phyloP scores from a whole-genome alignment of 64 coral and sea anemone species.

The Stichodactyla mertensii region DNA sequence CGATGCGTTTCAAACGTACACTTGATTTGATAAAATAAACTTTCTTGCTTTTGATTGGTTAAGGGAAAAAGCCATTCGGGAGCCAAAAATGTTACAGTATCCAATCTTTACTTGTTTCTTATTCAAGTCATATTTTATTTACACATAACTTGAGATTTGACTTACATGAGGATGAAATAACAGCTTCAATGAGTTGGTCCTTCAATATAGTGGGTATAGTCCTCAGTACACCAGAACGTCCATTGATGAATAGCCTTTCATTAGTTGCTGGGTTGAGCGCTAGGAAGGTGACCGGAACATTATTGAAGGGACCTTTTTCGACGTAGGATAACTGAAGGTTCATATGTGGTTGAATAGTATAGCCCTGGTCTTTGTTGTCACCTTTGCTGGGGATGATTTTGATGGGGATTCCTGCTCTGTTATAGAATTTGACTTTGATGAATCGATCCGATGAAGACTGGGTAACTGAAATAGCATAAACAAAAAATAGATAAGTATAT shows the following conservation, averaged over 20 bases:
- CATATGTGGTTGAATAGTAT: conserved; percentile 91
- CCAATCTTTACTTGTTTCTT: too few relatives aligned
- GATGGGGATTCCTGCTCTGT: conserved; percentile 72
- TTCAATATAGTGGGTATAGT: conserved; percentile 70
- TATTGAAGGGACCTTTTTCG: conserved; percentile 86
- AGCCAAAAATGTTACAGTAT: too few relatives aligned
- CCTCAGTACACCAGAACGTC: conserved; percentile 42
- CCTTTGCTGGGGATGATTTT: conserved; percentile 94
- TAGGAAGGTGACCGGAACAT: conserved; percentile 82
- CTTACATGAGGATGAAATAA: conserved; percentile 61
- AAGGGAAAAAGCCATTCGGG: too few relatives aligned
- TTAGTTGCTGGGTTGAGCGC: conserved; percentile 62
- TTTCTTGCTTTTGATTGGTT: too few relatives aligned
- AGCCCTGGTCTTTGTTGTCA: conserved; percentile 79
- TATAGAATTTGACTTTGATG: conserved; percentile 93
- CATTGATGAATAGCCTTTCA: conserved; percentile 78
- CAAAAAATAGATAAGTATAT: neutral
- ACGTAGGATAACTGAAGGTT: conserved; percentile 82
- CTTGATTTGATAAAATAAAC: too few relatives aligned
- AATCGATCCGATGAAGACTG: conserved; percentile 76
- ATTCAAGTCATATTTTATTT: neutral
- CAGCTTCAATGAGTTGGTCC: conserved; percentile 47
- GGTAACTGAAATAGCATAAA: conserved; percentile 35
- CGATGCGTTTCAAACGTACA: too few relatives aligned
- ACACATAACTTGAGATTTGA: neutral